Conservation (phyloP, 2,113 vertebrate genomes). For the Kryptolebias marmoratus region DNA sequence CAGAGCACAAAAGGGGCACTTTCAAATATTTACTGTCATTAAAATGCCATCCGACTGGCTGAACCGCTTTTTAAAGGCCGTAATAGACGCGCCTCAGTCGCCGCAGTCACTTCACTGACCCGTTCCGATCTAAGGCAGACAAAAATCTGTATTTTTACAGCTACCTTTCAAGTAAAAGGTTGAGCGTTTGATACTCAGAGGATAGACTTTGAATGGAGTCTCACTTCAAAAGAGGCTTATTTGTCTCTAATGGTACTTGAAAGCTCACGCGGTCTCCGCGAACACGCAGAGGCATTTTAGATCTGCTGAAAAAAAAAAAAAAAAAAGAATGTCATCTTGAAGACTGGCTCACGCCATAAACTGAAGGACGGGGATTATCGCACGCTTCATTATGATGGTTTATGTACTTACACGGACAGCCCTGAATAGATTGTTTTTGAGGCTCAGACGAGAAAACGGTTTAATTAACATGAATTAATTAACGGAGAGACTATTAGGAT, state of each 20-base stretch:
- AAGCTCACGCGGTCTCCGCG: slow-evolving; percentile 2
- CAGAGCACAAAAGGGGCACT: slow-evolving; percentile 25
- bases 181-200: slow-evolving; percentile 23
- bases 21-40: slow-evolving; percentile 15
- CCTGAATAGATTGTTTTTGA: slow-evolving; percentile 19
- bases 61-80: not conserved
- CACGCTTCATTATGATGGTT: slow-evolving; percentile 26
- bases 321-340: slow-evolving; percentile 3
- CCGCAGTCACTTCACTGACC: slow-evolving; percentile 1
- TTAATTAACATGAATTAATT: not conserved
- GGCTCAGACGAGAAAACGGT: too few relatives aligned
- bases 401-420: slow-evolving; percentile 7
- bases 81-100: not conserved
- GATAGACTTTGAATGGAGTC: slow-evolving; percentile 24
- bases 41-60: not conserved
- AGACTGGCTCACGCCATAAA: slow-evolving; percentile 12
- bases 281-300: slow-evolving; percentile 16
- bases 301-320: slow-evolving; percentile 21
- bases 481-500: slow-evolving; percentile 18
- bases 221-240: slow-evolving; percentile 28
- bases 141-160: slow-evolving; percentile 4
- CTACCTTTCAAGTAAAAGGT: slow-evolving; percentile 2
- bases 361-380: slow-evolving; percentile 38
- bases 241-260: slow-evolving; percentile 25
- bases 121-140: not conserved